phyloP scores from a whole-genome alignment of 1,140 invertebrate genomes.

The Plectrocnemia conspersa region DNA sequence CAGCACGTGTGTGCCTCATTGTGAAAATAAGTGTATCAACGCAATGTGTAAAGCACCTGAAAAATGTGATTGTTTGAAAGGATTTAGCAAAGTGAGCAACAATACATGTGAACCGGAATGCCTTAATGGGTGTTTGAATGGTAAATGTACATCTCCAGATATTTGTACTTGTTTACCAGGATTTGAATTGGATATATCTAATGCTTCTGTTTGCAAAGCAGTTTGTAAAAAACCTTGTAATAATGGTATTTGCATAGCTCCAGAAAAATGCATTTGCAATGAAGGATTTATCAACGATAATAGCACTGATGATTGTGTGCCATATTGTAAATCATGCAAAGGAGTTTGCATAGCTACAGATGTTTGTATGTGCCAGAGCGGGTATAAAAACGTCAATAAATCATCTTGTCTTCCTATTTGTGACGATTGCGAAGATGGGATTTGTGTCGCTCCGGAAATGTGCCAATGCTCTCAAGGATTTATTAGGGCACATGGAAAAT shows the following conservation, averaged over 20 bases:
- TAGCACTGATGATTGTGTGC: constrained; percentile 33
- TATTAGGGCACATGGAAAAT: too few relatives aligned
- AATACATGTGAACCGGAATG: too few relatives aligned
- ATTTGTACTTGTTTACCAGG: constrained; percentile 20
- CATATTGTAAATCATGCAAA: too few relatives aligned
- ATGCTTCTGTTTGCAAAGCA: constrained; percentile 40
- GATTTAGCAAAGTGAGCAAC: too few relatives aligned
- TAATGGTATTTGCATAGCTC: constrained; percentile 50
- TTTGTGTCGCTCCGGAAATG: constrained; percentile 44
- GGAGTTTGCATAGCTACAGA: too few relatives aligned
- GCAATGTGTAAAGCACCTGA: constrained; percentile 36
- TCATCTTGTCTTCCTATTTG: constrained; percentile 44
- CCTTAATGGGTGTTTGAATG: too few relatives aligned
- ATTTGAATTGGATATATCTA: constrained; percentile 30
- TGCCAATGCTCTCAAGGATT: too few relatives aligned
- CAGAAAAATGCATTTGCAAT: constrained; percentile 46
- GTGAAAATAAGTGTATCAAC: constrained; percentile 13
- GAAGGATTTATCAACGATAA: constrained; percentile 3
- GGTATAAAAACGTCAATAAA: too few relatives aligned
- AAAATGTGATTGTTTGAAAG: too few relatives aligned
- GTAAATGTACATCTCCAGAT: too few relatives aligned
- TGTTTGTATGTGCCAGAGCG: too few relatives aligned
- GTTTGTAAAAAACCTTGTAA: too few relatives aligned
- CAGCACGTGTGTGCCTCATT: neutral
- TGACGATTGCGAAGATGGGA: constrained; percentile 48